phyloP scores from a whole-genome alignment of 2,888 invertebrate genomes.

The Carpatolechia fugitivella region DNA sequence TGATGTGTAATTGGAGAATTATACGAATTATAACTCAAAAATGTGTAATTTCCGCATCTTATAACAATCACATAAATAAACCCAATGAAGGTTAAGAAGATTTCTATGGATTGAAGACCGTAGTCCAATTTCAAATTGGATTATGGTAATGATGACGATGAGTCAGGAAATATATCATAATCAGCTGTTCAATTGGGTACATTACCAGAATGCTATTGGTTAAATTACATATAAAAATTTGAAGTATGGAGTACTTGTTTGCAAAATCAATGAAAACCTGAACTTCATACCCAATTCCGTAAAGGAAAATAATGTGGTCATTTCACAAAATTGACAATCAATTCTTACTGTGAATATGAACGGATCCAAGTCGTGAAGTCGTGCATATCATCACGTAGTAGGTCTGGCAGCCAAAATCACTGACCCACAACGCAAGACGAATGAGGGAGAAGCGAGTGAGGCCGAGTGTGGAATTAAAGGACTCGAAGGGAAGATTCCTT shows the following conservation, averaged over 20 bases:
- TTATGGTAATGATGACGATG: not conserved
- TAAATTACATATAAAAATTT: too few species aligned
- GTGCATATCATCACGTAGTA: conserved; percentile 20
- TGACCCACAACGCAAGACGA: not conserved
- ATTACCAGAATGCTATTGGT: too few species aligned
- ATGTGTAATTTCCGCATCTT: too few species aligned
- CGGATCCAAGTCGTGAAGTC: not conserved
- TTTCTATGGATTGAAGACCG: not conserved
- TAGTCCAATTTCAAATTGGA: not conserved
- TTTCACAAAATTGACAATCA: not conserved
- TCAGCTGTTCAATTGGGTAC: too few species aligned
- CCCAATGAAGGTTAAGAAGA: not conserved
- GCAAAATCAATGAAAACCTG: too few species aligned
- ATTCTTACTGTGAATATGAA: not conserved
- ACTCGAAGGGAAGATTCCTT: conserved; percentile 45
- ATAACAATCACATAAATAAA: not conserved
- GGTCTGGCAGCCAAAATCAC: conserved; percentile 10
- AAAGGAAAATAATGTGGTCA: too few species aligned
- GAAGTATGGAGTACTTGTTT: too few species aligned
- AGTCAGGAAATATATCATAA: not conserved
- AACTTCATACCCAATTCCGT: too few species aligned
- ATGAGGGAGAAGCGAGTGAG: conserved; percentile 22
- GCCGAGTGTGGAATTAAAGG: conserved; percentile 46
- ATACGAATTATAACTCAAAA: too few species aligned
- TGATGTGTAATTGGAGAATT: not conserved